Conservation (phyloP, 2,797 vertebrate genomes). For the Hirundo rustica region DNA sequence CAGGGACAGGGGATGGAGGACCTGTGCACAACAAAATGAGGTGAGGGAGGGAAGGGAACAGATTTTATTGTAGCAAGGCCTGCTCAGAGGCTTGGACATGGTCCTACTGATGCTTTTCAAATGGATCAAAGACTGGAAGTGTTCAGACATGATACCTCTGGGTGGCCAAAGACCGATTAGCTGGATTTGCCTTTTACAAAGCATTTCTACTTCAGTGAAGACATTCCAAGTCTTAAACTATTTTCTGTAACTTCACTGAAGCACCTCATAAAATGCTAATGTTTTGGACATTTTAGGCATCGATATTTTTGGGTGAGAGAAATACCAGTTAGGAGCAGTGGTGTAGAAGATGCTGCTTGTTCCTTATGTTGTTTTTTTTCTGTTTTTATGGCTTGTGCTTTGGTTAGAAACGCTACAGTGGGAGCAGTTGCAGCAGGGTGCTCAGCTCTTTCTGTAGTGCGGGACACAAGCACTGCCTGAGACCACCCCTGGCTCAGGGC, state of each 20-base stretch:
- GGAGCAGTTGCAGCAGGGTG: background rate
- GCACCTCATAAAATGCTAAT: background rate
- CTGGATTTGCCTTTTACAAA: background rate
- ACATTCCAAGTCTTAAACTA: background rate
- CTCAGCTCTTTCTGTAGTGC: background rate
- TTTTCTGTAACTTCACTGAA: background rate
- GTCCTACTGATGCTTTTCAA: background rate
- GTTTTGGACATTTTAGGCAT: background rate
- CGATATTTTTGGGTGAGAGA: background rate
- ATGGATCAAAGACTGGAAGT: background rate
- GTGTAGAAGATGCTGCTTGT: background rate
- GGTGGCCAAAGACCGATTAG: background rate
- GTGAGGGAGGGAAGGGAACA: background rate
- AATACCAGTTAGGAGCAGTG: background rate
- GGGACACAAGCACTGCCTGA: background rate
- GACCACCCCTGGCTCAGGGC: background rate
- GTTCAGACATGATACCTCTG: background rate
- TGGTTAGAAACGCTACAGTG: background rate
- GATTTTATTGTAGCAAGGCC: background rate
- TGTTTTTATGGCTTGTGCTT: background rate
- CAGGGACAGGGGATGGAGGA: background rate
- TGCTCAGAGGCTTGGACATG: background rate
- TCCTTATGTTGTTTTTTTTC: background rate
- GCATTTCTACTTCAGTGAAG: background rate
- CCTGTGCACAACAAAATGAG: background rate